Conservation (phyloP, 2,113 vertebrate genomes). For the Rhizomys pruinosus region DNA sequence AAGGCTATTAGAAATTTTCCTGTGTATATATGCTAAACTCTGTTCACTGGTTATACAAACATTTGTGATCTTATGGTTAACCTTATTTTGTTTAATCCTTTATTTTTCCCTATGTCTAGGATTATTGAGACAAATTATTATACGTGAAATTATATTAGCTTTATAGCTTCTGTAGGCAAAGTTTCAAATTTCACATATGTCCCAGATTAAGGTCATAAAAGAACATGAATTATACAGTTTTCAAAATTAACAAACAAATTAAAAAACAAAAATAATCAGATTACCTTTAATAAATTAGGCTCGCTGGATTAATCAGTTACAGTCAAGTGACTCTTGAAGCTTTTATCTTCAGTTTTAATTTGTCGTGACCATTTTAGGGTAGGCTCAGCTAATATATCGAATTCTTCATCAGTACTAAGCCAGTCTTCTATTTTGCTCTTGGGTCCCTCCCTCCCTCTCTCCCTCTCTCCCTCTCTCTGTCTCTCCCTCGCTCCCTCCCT, state of each 20-base stretch:
- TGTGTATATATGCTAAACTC: constrained; percentile 47
- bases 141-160: constrained; percentile 9
- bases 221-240: background rate
- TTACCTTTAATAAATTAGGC: background rate
- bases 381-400: background rate
- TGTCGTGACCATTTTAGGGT: constrained; percentile 39
- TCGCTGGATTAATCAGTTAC: constrained; percentile 12
- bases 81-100: constrained; percentile 26
- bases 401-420: constrained; percentile 10
- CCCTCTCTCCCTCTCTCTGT: background rate
- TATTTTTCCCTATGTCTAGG: background rate
- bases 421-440: constrained; percentile 7
- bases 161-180: constrained; percentile 34
- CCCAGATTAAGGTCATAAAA: constrained; percentile 34
- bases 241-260: background rate
- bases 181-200: constrained; percentile 15
- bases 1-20: constrained; percentile 22
- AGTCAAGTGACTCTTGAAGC: constrained; percentile 10
- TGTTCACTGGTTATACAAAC: background rate
- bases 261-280: background rate
- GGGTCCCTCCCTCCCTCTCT: background rate
- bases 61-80: background rate
- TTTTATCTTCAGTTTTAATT: constrained; percentile 56
- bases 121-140: constrained; percentile 31
- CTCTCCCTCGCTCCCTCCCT: too few species aligned